Conservation (phyloP, 2,113 vertebrate species). For the Pteropus alecto region DNA sequence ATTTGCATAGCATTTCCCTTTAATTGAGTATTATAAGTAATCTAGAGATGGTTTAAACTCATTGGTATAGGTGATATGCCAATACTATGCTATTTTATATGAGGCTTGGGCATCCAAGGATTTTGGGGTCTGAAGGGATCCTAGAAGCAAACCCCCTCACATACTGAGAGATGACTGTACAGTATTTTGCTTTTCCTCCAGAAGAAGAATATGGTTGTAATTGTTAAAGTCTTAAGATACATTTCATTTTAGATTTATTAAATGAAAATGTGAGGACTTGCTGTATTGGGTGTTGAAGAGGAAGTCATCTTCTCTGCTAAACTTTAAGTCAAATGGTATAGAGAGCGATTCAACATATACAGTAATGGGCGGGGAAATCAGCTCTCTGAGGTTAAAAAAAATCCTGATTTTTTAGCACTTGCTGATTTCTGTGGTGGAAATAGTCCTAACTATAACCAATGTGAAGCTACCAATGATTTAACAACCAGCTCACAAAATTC, state of each 20-base stretch:
- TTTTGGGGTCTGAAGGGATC: neutral
- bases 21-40: neutral
- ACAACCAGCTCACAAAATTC: neutral
- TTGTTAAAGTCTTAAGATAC: neutral
- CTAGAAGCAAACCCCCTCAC: accelerated
- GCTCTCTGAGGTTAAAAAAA: too few species aligned
- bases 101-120: neutral
- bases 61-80: neutral
- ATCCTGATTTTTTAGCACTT: neutral
- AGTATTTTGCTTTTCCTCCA: neutral
- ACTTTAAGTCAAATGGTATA: neutral
- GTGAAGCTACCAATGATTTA: neutral
- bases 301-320: neutral
- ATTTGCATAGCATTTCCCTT: neutral
- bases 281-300: neutral
- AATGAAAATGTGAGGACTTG: neutral
- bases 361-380: neutral
- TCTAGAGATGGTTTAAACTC: neutral
- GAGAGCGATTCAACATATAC: neutral
- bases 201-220: neutral
- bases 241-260: neutral
- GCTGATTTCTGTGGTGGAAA: neutral
- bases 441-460: neutral
- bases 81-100: neutral
- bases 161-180: neutral